phyloP scores from a whole-genome alignment of 2,888 invertebrate genomes.

The Hemicrepidius hirtus region DNA sequence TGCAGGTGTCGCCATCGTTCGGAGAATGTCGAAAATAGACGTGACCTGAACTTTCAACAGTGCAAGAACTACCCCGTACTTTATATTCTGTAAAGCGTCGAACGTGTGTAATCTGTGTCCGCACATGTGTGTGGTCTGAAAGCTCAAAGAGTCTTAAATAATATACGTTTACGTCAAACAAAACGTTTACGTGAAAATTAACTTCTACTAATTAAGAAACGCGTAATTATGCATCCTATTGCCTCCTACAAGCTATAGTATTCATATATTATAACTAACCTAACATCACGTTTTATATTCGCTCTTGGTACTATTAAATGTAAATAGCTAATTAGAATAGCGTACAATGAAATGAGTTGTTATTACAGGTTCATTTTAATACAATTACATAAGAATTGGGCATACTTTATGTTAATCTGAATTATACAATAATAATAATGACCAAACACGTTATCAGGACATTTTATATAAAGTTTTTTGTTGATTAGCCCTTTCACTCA shows the following conservation, averaged over 20 bases:
- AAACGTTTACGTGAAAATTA: not conserved
- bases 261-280: not conserved
- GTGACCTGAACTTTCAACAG: conserved; percentile 53
- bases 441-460: too few species aligned
- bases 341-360: too few species aligned
- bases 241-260: too few species aligned
- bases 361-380: too few species aligned
- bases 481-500: too few species aligned
- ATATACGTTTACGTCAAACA: conserved; percentile 1
- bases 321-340: too few species aligned
- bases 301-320: too few species aligned
- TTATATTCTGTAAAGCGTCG: conserved; percentile 52
- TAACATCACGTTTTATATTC: too few species aligned
- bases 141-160: conserved; percentile 46
- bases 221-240: not conserved
- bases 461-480: too few species aligned
- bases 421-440: too few species aligned
- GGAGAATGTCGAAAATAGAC: conserved; percentile 52
- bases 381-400: too few species aligned
- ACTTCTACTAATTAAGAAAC: conserved; percentile 29
- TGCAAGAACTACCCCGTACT: conserved; percentile 48
- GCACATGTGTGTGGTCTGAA: conserved; percentile 51
- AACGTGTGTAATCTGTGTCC: conserved; percentile 54
- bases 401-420: too few species aligned
- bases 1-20: conserved; percentile 53